Conservation (phyloP, 2,888 invertebrate species). For the Spatulosminthurus flaviceps region DNA sequence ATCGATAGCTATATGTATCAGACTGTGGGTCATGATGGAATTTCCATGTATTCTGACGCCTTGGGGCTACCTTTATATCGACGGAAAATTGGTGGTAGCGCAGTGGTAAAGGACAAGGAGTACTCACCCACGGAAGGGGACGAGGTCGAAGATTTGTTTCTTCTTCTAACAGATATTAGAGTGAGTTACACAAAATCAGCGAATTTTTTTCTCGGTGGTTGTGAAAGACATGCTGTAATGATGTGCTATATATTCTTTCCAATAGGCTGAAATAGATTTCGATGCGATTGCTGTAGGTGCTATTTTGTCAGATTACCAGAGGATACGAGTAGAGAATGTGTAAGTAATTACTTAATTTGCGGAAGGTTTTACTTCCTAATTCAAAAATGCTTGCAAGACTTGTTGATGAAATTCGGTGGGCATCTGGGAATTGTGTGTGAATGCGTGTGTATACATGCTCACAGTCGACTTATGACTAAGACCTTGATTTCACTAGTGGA, state of each 20-base stretch:
- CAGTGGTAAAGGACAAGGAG: constrained; percentile 79
- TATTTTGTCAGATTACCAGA: constrained; percentile 97
- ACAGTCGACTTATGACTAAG: no score
- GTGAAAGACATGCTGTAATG: neutral
- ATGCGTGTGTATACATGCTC: no score
- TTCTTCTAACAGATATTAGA: constrained; percentile 80
- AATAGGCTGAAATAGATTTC: constrained; percentile 75
- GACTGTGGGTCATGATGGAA: constrained; percentile 96
- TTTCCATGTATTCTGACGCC: constrained; percentile 90
- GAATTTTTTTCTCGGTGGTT: constrained; percentile 46
- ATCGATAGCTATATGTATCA: constrained; percentile 99
- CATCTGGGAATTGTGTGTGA: no score
- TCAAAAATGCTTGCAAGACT: no score
- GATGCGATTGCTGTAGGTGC: constrained; percentile 98
- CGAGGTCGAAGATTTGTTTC: constrained; percentile 97
- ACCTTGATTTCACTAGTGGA: no score
- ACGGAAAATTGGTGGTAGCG: constrained; percentile 82
- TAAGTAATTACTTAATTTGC: constrained; percentile 71
- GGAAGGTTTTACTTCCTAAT: no score
- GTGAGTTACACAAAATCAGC: no score
- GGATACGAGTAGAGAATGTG: constrained; percentile 97
- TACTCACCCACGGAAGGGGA: constrained; percentile 85
- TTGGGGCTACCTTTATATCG: constrained; percentile 92
- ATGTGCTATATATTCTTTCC: neutral
- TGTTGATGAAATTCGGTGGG: no score